Evolutionary conservation across 1,140 invertebrate species (phyloP).

Genomic region (Leptinotarsa lineolata): DNA sequence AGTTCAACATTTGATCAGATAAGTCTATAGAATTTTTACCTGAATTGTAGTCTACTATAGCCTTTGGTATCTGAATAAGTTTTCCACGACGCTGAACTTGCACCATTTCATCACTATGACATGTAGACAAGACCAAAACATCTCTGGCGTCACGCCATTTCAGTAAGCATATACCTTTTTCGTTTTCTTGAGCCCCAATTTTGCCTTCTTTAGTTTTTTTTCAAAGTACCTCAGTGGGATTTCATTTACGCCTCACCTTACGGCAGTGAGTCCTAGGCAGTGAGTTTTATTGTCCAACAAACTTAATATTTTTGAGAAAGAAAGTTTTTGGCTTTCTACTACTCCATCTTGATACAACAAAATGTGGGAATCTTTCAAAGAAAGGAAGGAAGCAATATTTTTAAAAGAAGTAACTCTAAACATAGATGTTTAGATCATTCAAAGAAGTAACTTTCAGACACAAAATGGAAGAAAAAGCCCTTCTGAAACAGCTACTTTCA

Average conservation of each 20-base stretch:
- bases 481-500: too few species aligned
- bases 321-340: too few species aligned
- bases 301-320: too few species aligned
- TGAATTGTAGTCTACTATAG: neutral
- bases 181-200: neutral
- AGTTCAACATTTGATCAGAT: neutral
- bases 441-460: too few species aligned
- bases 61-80: neutral
- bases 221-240: neutral
- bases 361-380: too few species aligned
- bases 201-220: neutral
- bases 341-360: too few species aligned
- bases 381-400: too few species aligned
- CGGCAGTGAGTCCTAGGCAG: neutral
- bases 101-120: neutral
- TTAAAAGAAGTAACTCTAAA: too few species aligned
- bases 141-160: neutral
- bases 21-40: neutral
- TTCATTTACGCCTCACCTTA: neutral
- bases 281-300: neutral
- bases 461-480: too few species aligned
- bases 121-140: neutral
- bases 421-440: too few species aligned
- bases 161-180: neutral
- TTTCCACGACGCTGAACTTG: neutral